Percentiles rank a stretch among this genome's conserved stretches.
Conservation (phyloP, 2,888 invertebrate species). For the Drosophila prolongata region DNA sequence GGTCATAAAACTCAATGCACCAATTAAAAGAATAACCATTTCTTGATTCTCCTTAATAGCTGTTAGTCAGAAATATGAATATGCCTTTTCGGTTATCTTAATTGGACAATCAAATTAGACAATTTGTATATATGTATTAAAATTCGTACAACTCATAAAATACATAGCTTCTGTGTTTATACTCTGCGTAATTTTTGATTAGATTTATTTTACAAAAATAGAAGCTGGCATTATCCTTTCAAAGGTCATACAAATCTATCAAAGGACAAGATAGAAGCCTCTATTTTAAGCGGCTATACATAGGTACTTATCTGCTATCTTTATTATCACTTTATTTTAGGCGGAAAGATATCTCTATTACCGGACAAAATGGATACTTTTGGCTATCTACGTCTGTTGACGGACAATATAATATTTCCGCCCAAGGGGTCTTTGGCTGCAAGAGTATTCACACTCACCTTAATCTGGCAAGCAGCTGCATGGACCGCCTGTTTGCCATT, state of each 20-base stretch:
- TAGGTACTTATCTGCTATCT: too few species aligned
- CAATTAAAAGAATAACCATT: too few species aligned
- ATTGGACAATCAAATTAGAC: background rate
- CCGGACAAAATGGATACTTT: too few species aligned
- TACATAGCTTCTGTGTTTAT: background rate
- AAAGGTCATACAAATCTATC: too few species aligned
- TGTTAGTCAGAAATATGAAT: background rate
- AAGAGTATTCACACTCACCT: constrained; percentile 86
- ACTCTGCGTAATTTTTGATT: background rate
- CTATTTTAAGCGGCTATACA: too few species aligned
- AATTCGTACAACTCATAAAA: background rate
- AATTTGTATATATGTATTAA: too few species aligned
- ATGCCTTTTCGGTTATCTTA: background rate
- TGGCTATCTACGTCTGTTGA: background rate
- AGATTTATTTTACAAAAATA: background rate
- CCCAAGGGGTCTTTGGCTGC: background rate
- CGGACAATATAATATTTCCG: background rate
- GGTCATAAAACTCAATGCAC: too few species aligned
- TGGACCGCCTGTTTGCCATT: constrained; percentile 88
- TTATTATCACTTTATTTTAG: too few species aligned
- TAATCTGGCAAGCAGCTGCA: constrained; percentile 98
- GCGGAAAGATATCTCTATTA: too few species aligned
- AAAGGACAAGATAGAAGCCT: too few species aligned
- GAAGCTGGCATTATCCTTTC: too few species aligned
- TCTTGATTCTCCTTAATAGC: background rate